phyloP scores from a whole-genome alignment of 2,797 vertebrate genomes.

The Cossypha niveicapilla region DNA sequence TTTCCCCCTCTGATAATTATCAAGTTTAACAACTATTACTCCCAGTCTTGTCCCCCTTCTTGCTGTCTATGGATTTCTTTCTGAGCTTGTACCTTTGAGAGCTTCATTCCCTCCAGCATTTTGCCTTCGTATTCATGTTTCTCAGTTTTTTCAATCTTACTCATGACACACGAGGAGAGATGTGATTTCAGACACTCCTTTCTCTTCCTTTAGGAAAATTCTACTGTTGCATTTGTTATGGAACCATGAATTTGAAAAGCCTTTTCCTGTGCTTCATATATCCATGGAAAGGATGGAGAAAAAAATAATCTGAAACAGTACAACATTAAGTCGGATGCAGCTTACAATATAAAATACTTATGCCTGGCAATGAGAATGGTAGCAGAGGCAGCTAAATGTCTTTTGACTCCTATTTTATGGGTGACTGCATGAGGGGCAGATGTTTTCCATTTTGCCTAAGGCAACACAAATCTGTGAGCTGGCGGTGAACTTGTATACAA shows the following conservation, averaged over 20 bases:
- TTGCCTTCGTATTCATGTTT: not conserved
- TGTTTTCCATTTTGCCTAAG: not conserved
- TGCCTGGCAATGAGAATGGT: not conserved
- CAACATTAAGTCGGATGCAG: not conserved
- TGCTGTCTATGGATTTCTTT: not conserved
- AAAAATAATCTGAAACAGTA: not conserved
- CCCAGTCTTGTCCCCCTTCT: not conserved
- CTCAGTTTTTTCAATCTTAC: not conserved
- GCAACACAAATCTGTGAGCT: not conserved
- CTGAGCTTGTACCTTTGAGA: not conserved
- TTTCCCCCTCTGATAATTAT: not conserved
- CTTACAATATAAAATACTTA: not conserved
- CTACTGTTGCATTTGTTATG: not conserved
- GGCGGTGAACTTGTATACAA: rapidly evolving
- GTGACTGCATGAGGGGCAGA: not conserved
- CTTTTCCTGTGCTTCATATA: not conserved
- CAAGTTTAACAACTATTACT: not conserved
- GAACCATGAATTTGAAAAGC: not conserved
- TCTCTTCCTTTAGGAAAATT: not conserved
- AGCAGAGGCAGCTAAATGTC: not conserved
- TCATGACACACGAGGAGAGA: not conserved
- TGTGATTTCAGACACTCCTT: not conserved
- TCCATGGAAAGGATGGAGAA: not conserved
- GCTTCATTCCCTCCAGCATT: not conserved
- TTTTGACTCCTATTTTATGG: conserved; percentile 10